Conservation (phyloP, 2,113 vertebrate species). For the Cynocephalus volans region DNA sequence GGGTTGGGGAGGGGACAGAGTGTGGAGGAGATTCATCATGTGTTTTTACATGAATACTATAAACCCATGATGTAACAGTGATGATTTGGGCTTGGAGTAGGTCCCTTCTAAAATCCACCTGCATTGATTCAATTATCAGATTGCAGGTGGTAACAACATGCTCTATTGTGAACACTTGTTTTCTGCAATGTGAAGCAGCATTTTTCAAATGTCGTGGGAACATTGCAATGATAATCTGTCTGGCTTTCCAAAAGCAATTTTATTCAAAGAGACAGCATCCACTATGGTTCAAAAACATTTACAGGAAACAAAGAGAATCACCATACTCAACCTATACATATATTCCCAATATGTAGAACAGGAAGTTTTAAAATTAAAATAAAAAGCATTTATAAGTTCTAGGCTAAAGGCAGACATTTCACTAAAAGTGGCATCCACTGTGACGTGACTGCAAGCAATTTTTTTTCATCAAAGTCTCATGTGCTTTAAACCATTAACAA, state of each 20-base stretch:
- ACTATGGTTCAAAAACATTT: constrained; percentile 30
- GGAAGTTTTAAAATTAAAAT: background rate
- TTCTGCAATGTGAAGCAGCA: constrained; percentile 21
- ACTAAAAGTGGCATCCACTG: background rate
- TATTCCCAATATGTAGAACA: constrained; percentile 22
- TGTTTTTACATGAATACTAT: constrained; percentile 57
- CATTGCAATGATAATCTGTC: background rate
- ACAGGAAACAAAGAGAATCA: background rate
- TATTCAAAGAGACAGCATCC: background rate
- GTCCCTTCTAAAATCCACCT: constrained; percentile 55
- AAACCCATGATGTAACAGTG: constrained; percentile 62
- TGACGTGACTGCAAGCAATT: background rate
- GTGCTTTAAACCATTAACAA: constrained; percentile 49
- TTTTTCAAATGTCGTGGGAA: constrained; percentile 37
- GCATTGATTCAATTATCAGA: constrained; percentile 58
- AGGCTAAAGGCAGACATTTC: background rate
- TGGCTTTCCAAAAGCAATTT: constrained; percentile 62
- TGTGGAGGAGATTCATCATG: background rate
- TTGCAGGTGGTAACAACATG: constrained; percentile 58
- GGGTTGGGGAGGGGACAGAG: background rate
- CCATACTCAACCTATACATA: background rate
- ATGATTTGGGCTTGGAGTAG: constrained; percentile 67
- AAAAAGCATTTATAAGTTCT: background rate
- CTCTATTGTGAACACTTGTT: background rate
- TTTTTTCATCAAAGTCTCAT: background rate